Conservation (phyloP, 1,140 invertebrate species). For the Philotrypesis tridentata region DNA sequence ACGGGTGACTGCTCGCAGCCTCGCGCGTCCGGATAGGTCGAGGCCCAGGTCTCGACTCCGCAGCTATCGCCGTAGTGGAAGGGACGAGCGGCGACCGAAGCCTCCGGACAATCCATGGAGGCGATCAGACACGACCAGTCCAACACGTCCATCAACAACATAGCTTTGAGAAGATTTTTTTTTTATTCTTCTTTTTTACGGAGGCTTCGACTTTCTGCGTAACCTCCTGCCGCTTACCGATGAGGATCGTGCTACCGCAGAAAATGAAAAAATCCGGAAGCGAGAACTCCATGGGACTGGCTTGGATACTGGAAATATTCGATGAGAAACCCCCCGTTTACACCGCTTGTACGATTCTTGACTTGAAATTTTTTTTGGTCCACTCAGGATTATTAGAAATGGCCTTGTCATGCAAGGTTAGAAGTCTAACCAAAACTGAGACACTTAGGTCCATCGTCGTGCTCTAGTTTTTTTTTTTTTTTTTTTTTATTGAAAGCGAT, state of each 20-base stretch:
- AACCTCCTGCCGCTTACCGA: slow-evolving; percentile 53
- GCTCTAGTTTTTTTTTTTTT: no score
- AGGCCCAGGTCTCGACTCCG: slow-evolving; percentile 68
- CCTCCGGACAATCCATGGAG: not conserved
- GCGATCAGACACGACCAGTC: slow-evolving; percentile 55
- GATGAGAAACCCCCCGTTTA: not conserved
- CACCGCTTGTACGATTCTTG: not conserved
- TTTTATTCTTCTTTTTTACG: no score
- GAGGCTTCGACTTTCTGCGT: no score
- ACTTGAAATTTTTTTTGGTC: not conserved
- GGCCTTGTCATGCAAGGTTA: no score
- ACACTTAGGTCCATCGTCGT: no score
- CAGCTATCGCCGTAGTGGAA: slow-evolving; percentile 55
- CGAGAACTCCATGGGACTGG: slow-evolving; percentile 56
- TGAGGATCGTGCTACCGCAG: slow-evolving; percentile 55
- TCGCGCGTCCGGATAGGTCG: slow-evolving; percentile 52
- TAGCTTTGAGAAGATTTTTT: slow-evolving; percentile 49
- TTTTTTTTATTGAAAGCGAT: no score
- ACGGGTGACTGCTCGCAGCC: slow-evolving; percentile 64
- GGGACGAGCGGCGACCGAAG: not conserved
- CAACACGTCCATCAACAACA: slow-evolving; percentile 59
- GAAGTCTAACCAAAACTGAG: no score
- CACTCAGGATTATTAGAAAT: no score
- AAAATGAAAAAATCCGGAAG: slow-evolving; percentile 57
- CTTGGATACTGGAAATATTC: no score